These are phyloP conservation scores for Trematomus loennbergii DNA, from an alignment of 2,113 vertebrate genomes.

Conservation along the genomic window DNA sequence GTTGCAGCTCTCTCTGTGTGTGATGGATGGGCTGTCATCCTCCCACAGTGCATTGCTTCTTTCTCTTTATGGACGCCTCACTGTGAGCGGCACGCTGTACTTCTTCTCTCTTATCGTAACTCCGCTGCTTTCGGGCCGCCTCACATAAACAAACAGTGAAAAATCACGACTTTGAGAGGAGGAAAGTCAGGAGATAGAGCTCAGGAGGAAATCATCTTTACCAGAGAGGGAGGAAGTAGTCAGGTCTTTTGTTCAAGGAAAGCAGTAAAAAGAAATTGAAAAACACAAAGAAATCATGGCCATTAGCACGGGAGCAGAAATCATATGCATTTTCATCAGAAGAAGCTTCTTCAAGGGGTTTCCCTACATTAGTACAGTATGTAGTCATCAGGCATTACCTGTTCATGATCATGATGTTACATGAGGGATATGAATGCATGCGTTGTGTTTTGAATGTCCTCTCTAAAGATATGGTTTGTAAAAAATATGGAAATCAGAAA, in stretches of 20 bases:
- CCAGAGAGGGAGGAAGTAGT: no score
- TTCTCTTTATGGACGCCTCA: constrained; percentile 85
- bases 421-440: not conserved
- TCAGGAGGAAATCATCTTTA: not conserved
- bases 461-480: no score
- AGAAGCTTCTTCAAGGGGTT: no score
- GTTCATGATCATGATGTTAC: not conserved
- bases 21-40: constrained; percentile 91
- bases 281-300: no score
- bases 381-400: not conserved
- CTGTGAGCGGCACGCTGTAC: constrained; percentile 55
- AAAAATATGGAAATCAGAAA: no score
- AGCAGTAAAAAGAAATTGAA: no score
- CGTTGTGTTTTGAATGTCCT: not conserved
- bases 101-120: constrained; percentile 78
- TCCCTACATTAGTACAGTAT: no score
- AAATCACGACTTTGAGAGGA: constrained; percentile 45
- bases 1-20: constrained; percentile 86
- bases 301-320: no score
- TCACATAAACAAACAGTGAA: constrained; percentile 72
- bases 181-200: constrained; percentile 24
- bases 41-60: constrained; percentile 81
- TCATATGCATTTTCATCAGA: no score
- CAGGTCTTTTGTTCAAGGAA: no score
- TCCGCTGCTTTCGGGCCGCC: constrained; percentile 33